Evolutionary conservation across 1,140 invertebrate genomes (phyloP).

Genomic region (Meloidogyne floridensis): DNA sequence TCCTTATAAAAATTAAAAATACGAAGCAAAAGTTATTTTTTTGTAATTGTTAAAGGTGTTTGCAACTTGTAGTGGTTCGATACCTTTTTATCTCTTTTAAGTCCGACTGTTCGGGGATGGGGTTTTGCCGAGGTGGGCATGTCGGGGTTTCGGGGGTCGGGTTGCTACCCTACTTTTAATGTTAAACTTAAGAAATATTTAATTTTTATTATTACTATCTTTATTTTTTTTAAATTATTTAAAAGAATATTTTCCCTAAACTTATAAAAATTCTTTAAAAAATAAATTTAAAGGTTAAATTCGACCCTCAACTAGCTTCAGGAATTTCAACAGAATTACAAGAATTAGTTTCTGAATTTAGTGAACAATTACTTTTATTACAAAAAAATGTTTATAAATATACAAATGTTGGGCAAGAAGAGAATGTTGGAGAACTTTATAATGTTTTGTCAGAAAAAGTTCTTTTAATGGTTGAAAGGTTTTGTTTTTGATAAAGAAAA

Average conservation of each 20-base stretch:
- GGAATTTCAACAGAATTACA: constrained; percentile 53
- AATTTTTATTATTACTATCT: not conserved
- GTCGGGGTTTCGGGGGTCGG: too few species aligned
- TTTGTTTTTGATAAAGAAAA: not conserved
- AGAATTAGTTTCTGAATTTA: constrained; percentile 45
- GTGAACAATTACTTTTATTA: constrained; percentile 27
- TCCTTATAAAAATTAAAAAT: too few species aligned
- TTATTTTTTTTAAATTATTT: not conserved
- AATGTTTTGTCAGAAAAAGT: constrained; percentile 45
- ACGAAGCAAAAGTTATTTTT: too few species aligned
- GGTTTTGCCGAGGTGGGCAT: too few species aligned
- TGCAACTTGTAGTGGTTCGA: too few species aligned
- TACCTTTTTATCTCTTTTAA: too few species aligned
- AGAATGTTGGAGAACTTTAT: constrained; percentile 35
- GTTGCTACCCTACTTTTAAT: too few species aligned
- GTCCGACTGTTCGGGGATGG: too few species aligned
- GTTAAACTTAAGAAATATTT: too few species aligned
- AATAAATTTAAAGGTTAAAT: constrained; percentile 37
- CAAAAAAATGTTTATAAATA: constrained; percentile 42
- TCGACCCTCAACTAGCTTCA: constrained; percentile 47
- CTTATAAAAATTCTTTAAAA: not conserved
- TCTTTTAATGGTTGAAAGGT: constrained; percentile 45
- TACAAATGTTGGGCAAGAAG: constrained; percentile 41
- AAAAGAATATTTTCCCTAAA: not conserved
- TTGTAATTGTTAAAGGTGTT: too few species aligned